Evolutionary conservation across 2,113 vertebrate genomes (phyloP).

Genomic region (Craseonycteris thonglongyai): DNA sequence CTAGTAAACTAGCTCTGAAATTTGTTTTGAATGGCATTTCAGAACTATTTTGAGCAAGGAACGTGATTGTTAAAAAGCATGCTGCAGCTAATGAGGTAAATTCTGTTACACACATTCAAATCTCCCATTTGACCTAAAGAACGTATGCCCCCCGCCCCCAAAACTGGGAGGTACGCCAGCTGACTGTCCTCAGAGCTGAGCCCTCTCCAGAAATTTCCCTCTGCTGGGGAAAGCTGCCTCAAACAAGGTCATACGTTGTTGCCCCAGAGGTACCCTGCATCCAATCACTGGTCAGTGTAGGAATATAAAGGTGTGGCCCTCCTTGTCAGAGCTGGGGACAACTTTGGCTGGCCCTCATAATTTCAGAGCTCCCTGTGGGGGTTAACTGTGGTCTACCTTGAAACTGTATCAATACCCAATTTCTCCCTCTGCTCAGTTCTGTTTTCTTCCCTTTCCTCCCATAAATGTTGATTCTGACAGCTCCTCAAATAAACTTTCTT

Average conservation of each 20-base stretch:
- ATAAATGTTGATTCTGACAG: background rate
- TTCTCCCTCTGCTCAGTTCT: background rate
- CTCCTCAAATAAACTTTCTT: background rate
- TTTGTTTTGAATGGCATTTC: background rate
- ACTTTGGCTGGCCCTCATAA: background rate
- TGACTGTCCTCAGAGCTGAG: background rate
- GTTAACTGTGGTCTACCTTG: background rate
- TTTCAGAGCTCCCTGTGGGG: background rate
- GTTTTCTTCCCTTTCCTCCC: background rate
- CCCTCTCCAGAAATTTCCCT: background rate
- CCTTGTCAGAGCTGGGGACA: background rate
- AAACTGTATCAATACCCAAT: background rate
- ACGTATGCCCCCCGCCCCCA: background rate
- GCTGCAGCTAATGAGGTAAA: background rate
- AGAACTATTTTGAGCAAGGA: background rate
- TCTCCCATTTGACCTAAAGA: background rate
- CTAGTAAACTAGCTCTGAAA: background rate
- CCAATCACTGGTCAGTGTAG: background rate
- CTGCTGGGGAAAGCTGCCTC: background rate
- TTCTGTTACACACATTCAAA: background rate
- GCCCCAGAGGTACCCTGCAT: background rate
- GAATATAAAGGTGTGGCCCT: background rate
- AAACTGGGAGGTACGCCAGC: background rate
- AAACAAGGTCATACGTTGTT: background rate
- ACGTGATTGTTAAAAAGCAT: background rate